phyloP scores from a whole-genome alignment of 2,797 vertebrate genomes.

The Sebastes goodei region DNA sequence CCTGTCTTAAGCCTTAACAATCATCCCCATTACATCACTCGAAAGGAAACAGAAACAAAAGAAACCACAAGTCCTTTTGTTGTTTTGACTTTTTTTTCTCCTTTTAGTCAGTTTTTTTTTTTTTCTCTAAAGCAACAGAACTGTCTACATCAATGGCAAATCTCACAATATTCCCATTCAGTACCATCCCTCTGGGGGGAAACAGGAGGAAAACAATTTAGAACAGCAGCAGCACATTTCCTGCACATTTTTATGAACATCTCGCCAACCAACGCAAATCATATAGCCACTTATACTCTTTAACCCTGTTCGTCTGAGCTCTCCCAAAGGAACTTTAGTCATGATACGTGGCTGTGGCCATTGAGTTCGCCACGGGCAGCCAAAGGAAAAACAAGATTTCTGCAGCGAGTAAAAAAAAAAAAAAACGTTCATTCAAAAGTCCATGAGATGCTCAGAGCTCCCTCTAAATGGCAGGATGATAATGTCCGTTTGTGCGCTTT shows the following conservation, averaged over 20 bases:
- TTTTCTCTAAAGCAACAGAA: constrained; percentile 69
- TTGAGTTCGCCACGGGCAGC: background rate
- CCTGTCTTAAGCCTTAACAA: background rate
- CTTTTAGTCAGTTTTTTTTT: constrained; percentile 52
- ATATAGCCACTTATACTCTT: constrained; percentile 30
- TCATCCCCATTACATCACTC: constrained; percentile 23
- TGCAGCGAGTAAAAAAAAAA: constrained; percentile 26
- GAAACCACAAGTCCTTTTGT: constrained; percentile 45
- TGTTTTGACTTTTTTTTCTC: constrained; percentile 53
- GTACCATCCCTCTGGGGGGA: constrained; percentile 46
- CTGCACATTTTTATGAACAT: constrained; percentile 45
- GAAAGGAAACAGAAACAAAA: constrained; percentile 42
- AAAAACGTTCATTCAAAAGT: constrained; percentile 11
- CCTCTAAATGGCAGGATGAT: constrained; percentile 25
- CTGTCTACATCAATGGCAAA: constrained; percentile 74
- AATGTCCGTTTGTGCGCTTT: constrained; percentile 8
- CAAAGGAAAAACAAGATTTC: background rate
- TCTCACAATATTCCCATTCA: constrained; percentile 63
- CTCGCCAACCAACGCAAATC: constrained; percentile 38
- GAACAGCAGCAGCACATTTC: constrained; percentile 59
- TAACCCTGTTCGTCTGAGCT: constrained; percentile 18
- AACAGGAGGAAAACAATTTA: constrained; percentile 48
- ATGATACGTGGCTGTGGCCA: constrained; percentile 20
- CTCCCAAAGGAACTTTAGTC: constrained; percentile 1
- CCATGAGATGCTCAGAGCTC: constrained; percentile 17